Percentiles rank a stretch among this genome's conserved stretches.
Evolutionary conservation across 1,140 invertebrate genomes (phyloP).

Genomic region (Coptotermes formosanus): DNA sequence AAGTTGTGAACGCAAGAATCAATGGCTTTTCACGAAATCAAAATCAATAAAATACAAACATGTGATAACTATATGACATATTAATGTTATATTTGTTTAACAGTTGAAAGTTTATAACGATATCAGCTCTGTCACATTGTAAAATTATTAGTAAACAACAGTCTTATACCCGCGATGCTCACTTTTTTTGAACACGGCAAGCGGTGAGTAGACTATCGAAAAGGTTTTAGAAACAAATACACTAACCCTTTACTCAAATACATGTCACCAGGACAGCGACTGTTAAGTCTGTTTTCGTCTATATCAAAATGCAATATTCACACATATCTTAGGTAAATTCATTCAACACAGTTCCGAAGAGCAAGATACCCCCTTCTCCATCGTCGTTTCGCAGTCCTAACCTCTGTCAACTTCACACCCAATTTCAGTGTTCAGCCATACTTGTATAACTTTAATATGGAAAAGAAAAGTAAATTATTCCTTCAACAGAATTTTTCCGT

Average conservation of each 20-base stretch:
- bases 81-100: neutral
- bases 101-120: neutral
- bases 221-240: conserved; percentile 14
- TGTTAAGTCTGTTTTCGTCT: neutral
- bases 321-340: conserved; percentile 20
- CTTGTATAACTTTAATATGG: neutral
- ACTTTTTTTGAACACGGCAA: conserved; percentile 24
- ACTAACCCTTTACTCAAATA: conserved; percentile 20
- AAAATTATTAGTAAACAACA: conserved; percentile 31
- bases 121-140: conserved; percentile 26
- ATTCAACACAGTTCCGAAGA: conserved; percentile 20
- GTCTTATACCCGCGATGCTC: conserved; percentile 27
- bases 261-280: neutral
- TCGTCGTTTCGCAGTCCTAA: conserved; percentile 20
- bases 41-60: neutral
- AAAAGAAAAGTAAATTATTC: neutral
- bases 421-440: neutral
- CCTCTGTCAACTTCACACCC: conserved; percentile 21
- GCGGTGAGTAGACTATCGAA: conserved; percentile 2
- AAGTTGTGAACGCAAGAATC: neutral
- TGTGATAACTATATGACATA: neutral
- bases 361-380: conserved; percentile 20
- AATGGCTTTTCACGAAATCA: neutral
- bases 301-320: neutral
- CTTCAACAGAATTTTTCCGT: neutral